Conservation (phyloP, 2,797 vertebrate genomes). For the Parotocinclus haroldoi region DNA sequence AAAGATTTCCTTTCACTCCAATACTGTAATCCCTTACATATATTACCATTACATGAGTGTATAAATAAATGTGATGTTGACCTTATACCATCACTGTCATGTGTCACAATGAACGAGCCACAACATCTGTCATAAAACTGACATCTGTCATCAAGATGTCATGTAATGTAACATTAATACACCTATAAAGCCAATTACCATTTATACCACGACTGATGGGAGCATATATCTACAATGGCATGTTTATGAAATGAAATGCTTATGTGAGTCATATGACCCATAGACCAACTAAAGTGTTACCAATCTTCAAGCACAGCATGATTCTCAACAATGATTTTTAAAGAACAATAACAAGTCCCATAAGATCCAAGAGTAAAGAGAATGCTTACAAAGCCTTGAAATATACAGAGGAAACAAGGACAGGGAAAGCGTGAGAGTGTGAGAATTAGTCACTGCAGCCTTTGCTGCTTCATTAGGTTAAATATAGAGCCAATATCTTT, state of each 20-base stretch:
- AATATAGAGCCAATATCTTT: constrained; percentile 23
- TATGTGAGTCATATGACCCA: background rate
- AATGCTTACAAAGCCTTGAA: constrained; percentile 14
- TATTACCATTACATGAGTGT: too few relatives aligned
- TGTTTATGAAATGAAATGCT: background rate
- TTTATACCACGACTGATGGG: background rate
- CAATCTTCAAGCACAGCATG: background rate
- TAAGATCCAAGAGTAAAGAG: background rate
- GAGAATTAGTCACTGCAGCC: background rate
- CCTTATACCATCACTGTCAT: too few relatives aligned
- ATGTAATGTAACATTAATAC: too few relatives aligned
- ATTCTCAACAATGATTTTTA: background rate
- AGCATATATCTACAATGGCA: background rate
- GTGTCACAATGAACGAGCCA: too few relatives aligned
- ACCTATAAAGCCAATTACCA: background rate
- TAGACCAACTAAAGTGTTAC: too few relatives aligned
- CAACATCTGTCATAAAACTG: too few relatives aligned
- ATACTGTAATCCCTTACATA: too few relatives aligned
- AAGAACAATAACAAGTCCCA: constrained; percentile 1
- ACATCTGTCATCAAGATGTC: too few relatives aligned
- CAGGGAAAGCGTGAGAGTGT: background rate
- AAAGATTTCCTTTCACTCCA: too few relatives aligned
- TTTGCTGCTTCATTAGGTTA: constrained; percentile 26
- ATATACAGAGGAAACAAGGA: background rate
- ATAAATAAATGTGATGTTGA: too few relatives aligned